Base-by-base conservation (phyloP, 2,888 invertebrate genomes). In the Drosophila rubida region DNA sequence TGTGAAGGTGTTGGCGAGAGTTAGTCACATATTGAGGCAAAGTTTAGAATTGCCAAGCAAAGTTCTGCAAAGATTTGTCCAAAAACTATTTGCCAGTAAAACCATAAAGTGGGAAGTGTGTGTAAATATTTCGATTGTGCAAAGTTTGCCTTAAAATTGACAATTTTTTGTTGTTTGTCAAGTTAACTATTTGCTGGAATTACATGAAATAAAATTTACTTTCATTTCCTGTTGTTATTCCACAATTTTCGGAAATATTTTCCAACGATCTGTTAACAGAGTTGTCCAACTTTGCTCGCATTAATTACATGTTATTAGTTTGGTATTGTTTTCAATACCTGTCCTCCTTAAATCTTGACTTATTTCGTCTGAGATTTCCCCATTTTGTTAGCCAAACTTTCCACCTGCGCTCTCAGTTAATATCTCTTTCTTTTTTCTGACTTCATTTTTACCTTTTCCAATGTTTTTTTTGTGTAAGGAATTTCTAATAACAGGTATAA, bases 1-100 rank as follows among this genome's bases (percentile, higher is more conserved):
- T 39, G 16, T 41, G 41, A 11, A 13, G 23, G 50, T 41, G 41
- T 19, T 53, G 30, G 27, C 25, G 16, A 25, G 37, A 50, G 27
- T 30, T 53, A 41, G 41, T 41, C 50, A 50, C 50, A 50, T 50
- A 50, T 50, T 50, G 41, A n/a, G 27, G 41, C 0, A 53, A 53
- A 53, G 30, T 53, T 53, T 53, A 2, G 7, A 53, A 53, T 53
- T 41, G 41, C 41, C 27, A 41, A 37, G 9, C 50, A 30, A 48
- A 51, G 35, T 70, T 35, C 16, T 51, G 16, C 9, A 45, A 49
- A 64, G 74, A 64, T 65, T 83, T 69, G 5, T 2, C 11, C 54
- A 22, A 39, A 75, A 74, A 60, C 27, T 66, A 64, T 65, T 79
- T 60, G 48, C 13, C 3, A 25, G 51, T 11, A 42, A 37, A 27